Percentiles rank a stretch among this genome's conserved stretches.
These are phyloP conservation scores for Mesorhabditis sp. DNA, from an alignment of 2,888 invertebrate genomes.

Conservation along the genomic window DNA sequence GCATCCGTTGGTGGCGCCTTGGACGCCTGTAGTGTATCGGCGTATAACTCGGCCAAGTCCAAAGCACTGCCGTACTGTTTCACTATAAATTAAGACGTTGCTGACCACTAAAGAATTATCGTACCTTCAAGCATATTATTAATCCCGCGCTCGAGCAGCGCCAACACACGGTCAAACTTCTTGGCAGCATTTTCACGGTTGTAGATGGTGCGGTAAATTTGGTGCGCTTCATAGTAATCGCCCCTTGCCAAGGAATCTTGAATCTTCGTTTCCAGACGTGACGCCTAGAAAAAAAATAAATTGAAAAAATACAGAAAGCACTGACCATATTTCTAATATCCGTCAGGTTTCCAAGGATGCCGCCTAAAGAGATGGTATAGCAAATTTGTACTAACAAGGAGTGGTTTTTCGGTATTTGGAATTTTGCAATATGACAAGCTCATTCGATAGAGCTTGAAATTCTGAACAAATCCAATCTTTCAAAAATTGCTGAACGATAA, in stretches of 20 bases:
- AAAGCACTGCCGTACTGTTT: slow-evolving; percentile 16
- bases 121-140: slow-evolving; percentile 20
- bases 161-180: slow-evolving; percentile 26
- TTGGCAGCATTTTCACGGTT: slow-evolving; percentile 26
- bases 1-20: slow-evolving; percentile 8
- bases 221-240: slow-evolving; percentile 50
- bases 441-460: too few relatives aligned
- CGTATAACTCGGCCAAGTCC: slow-evolving; percentile 22
- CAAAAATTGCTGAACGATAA: too few relatives aligned
- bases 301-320: too few relatives aligned
- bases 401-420: too few relatives aligned
- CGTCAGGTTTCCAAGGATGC: too few relatives aligned
- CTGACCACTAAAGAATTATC: background rate
- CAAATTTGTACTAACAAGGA: background rate
- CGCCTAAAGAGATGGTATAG: too few relatives aligned
- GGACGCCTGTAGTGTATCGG: slow-evolving; percentile 15
- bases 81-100: slow-evolving; percentile 5
- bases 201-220: slow-evolving; percentile 42
- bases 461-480: too few relatives aligned
- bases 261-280: slow-evolving; percentile 20
- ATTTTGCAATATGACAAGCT: too few relatives aligned
- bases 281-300: background rate
- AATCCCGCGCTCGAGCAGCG: slow-evolving; percentile 28
- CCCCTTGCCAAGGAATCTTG: slow-evolving; percentile 24
- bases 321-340: too few relatives aligned